Conservation (phyloP, 2,888 invertebrate species). For the Synanthedon formicaeformis region DNA sequence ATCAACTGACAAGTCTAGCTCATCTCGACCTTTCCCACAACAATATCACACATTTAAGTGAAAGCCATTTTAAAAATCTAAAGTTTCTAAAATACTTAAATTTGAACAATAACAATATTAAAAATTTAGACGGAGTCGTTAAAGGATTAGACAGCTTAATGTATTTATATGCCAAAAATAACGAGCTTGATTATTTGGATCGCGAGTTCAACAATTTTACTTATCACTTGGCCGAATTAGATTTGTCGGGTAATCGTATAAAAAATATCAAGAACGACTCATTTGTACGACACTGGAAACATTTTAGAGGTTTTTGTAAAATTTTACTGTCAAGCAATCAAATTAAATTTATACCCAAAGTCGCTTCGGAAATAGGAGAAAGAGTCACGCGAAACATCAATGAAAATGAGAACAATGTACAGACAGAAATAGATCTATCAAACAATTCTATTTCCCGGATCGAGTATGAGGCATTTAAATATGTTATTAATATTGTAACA, state of each 20-base stretch:
- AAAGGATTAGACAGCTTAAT: slow-evolving; percentile 39
- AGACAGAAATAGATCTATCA: slow-evolving; percentile 48
- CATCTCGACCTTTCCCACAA: slow-evolving; percentile 34
- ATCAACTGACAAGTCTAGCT: slow-evolving; percentile 23
- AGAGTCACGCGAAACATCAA: slow-evolving; percentile 21
- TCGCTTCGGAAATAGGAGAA: slow-evolving; percentile 22
- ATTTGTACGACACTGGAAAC: slow-evolving; percentile 48
- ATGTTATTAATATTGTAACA: slow-evolving; percentile 28
- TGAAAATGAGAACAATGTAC: slow-evolving; percentile 20
- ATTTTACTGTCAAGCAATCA: slow-evolving; percentile 45
- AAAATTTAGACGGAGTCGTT: slow-evolving; percentile 41
- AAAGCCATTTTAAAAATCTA: slow-evolving; percentile 37
- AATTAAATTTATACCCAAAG: slow-evolving; percentile 36
- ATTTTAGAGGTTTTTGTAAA: slow-evolving; percentile 37
- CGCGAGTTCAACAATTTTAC: slow-evolving; percentile 41
- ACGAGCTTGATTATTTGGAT: slow-evolving; percentile 40
- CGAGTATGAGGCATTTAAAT: slow-evolving; percentile 46
- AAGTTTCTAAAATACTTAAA: slow-evolving; percentile 18
- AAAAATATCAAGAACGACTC: slow-evolving; percentile 32
- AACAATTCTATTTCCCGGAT: slow-evolving; percentile 38
- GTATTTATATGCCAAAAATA: slow-evolving; percentile 42
- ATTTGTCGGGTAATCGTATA: slow-evolving; percentile 44
- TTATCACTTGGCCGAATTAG: slow-evolving; percentile 49
- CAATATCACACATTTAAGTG: slow-evolving; percentile 24
- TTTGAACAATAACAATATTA: slow-evolving; percentile 34